Base-by-base conservation (phyloP, 2,888 invertebrate species). In the Agrotis exclamationis region DNA sequence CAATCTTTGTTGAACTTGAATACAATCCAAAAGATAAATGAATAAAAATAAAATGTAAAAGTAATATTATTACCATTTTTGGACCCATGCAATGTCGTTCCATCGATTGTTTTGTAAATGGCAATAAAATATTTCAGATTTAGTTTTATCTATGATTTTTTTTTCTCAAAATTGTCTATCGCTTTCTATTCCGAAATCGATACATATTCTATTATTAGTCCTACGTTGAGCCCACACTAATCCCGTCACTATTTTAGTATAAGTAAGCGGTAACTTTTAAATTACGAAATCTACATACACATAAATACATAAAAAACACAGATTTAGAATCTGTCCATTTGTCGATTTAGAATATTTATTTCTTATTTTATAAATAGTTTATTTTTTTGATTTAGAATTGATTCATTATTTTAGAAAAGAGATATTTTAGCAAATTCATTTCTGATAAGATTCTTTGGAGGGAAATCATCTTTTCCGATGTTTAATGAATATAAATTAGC, bases 251-350 rank as follows among this genome's bases (percentile, higher is more conserved):
- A 53, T 48, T 33, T 70, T 22, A 47, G 33, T 57, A 24, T n/a
- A 44, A 47, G 47, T 54, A 66, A 59, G 20, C 13, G 28, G 39
- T 54, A 63, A 76, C 50, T 50, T 66, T 50, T n/a, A 44, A 74
- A 47, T 63, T 18, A 70, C 24, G 59, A 59, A 63, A 63, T 39
- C 16, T 22, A 50, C 60, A 68, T 13, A 20, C 20, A 57, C 24
- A 47, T 33, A 11, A 51, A 13, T 18, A 39, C n/a, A 47, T n/a
- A 6, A n/a, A 71, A 48, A 50, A n/a, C 14, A n/a, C 18, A 53
- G 1, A 18, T 24, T 5, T 20, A 18, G 56, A 57, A 24, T 18
- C 0, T 39, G 16, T 44, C 16, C 39, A n/a, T 50, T 24, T n/a
- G 22, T 50, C 13, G 33, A 62, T 62, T 63, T 39, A n/a, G 22